Base-by-base conservation (phyloP, 2,113 vertebrate genomes). In the Pica pica region DNA sequence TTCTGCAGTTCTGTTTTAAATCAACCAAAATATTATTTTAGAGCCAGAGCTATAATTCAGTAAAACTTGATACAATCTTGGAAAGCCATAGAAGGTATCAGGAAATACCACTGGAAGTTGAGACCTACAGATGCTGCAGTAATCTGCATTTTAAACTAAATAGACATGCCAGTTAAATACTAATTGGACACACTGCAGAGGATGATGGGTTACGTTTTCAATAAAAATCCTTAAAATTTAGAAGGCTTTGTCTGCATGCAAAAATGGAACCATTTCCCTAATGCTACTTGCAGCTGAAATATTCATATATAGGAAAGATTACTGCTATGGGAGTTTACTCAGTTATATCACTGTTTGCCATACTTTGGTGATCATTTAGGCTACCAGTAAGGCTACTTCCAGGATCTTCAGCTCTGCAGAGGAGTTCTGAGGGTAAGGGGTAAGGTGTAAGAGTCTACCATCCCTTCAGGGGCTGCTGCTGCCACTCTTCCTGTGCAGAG, bases 1-100 rank as follows among this genome's bases (percentile, higher is more conserved):
- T 97, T 70, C 90, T 96, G n/a, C 83, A 93, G 79, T 59, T 95
- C 93, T 97, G 96, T 92, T 96, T 97, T 95, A 94, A 93, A 95
- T 97, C 93, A 95, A 74, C 64, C 16, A 50, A 93, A 80, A 56
- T 92, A 88, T 41, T 93, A 65, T 63, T 93, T 63, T 81, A 93
- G 79, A 96, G 87, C 56, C 90, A 64, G 56, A 88, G 75, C 79
- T 77, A 60, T 97, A 96, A 96, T 93, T 95, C 87, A 91, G 60
- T 94, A 94, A 88, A 93, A 89, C 52, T 78, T 83, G 90, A 95
- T 96, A 90, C 46, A 83, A 60, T 88, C 92, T 93, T 95, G 94
- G 85, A 96, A 86, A 78, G 64, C 35, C 50, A 28, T 28, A 59
- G 82, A 90, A 90, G 57, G 55, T 4, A 2, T 90, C 93, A 80